Base-by-base conservation (phyloP, 2,797 vertebrate species). In the Brotogeris chrysoptera region DNA sequence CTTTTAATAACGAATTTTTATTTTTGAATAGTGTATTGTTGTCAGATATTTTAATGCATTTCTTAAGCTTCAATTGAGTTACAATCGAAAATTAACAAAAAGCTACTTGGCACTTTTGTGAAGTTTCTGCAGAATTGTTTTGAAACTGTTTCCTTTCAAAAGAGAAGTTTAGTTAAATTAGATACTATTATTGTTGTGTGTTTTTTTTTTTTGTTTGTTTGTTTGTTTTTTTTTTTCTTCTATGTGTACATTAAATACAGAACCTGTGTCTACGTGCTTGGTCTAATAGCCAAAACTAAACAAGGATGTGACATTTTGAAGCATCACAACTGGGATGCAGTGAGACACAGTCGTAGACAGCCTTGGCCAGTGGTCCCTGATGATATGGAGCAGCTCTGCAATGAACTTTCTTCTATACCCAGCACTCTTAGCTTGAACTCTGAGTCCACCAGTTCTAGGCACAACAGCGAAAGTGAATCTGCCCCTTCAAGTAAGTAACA, bases 391-490 rank as follows among this genome's bases (percentile, higher is more conserved):
- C 98, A 99, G 47, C 98, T 98, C 82, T 98, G 98, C 96, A 98
- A 98, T 79, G 99, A 99, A 92, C 98, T 99, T 15, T 99, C 99
- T 34, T 99, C 99, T 15, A 98, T 99, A 63, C 99, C 99, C 23
- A 99, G 99, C 96, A 99, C 99, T 12, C 98, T 99, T 59, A 99
- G 99, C 95, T 98, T 99, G 90, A 99, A 99, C 97, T 99, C 99
- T 1, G 99, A 99, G 95, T 99, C 99, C 80, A 99, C 99, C 87
- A 98, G 99, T 98, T 99, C 99, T 24, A 98, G 99, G 71, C 99
- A 99, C 97, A 99, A 99, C 97, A 99, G 99, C 46, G 99, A 99
- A 97, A 99, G 99, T 12, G 99, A 99, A 96, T 99, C 99, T 81
- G 97, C 98, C 16, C 99, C 99, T 28, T 99, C 99, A 57, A 99